A percentile compares a stretch with the other conserved stretches of the same genome.
Conservation (phyloP, 1,140 invertebrate species). For the Drosophila ficusphila region DNA sequence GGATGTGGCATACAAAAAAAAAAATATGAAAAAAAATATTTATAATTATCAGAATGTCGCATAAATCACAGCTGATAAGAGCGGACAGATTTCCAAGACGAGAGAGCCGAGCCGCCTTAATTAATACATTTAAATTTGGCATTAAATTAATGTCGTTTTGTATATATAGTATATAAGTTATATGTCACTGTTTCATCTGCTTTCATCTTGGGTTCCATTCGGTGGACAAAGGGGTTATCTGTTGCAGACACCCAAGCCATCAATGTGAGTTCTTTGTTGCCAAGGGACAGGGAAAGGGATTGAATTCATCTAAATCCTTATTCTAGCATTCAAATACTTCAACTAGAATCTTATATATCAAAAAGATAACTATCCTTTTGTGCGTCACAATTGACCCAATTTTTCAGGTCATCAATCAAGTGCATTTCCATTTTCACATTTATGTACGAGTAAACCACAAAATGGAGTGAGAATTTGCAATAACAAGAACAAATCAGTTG, state of each 20-base stretch:
- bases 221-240: constrained; percentile 76
- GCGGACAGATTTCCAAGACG: constrained; percentile 9
- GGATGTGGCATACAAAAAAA: constrained; percentile 69
- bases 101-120: constrained; percentile 42
- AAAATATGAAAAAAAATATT: constrained; percentile 43
- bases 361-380: constrained; percentile 21
- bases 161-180: not conserved
- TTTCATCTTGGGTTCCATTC: constrained; percentile 9
- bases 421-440: constrained; percentile 29
- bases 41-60: constrained; percentile 40
- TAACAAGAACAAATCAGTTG: constrained; percentile 36
- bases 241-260: constrained; percentile 34
- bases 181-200: constrained; percentile 2
- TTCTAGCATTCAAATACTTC: too few relatives aligned
- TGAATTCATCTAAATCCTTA: not conserved
- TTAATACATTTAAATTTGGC: constrained; percentile 77
- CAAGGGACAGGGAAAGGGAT: constrained; percentile 9
- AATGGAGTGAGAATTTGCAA: constrained; percentile 31
- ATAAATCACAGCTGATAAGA: constrained; percentile 72
- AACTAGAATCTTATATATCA: too few relatives aligned
- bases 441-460: not conserved
- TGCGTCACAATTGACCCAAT: constrained; percentile 63
- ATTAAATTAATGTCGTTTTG: constrained; percentile 59
- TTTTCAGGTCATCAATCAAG: constrained; percentile 62
- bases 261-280: constrained; percentile 61